A percentile compares a stretch with the other conserved stretches of the same genome.
Evolutionary conservation across 2,797 vertebrate genomes (phyloP).

Genomic region (Crenuchus spilurus): DNA sequence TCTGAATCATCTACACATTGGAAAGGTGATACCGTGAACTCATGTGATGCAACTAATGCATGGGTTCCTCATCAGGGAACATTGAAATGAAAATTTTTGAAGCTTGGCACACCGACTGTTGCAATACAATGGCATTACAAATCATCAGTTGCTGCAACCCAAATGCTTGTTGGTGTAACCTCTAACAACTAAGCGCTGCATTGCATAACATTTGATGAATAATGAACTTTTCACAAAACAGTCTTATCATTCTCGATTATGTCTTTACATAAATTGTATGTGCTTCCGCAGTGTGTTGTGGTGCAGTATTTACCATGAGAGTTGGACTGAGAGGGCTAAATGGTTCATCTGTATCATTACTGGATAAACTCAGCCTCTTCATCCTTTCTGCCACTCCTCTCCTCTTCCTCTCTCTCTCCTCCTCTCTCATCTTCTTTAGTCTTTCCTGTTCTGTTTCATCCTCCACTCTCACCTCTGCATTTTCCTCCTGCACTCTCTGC

Average conservation of each 20-base stretch:
- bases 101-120: neutral
- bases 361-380: constrained; percentile 66
- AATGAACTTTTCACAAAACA: neutral
- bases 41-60: no score
- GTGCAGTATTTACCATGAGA: constrained; percentile 76
- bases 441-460: constrained; percentile 62
- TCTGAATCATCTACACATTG: no score
- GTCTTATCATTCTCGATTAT: neutral
- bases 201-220: neutral
- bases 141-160: neutral
- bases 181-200: neutral
- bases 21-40: no score
- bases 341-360: constrained; percentile 67
- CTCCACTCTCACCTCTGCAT: neutral
- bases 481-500: neutral
- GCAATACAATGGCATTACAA: neutral
- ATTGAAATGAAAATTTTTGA: no score
- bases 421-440: constrained; percentile 64
- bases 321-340: constrained; percentile 73
- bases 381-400: constrained; percentile 62
- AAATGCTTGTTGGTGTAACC: neutral
- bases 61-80: no score
- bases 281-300: neutral
- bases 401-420: constrained; percentile 57
- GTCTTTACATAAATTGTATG: neutral